Base-by-base conservation (phyloP, 1,140 invertebrate genomes). In the Drosophila insularis region DNA sequence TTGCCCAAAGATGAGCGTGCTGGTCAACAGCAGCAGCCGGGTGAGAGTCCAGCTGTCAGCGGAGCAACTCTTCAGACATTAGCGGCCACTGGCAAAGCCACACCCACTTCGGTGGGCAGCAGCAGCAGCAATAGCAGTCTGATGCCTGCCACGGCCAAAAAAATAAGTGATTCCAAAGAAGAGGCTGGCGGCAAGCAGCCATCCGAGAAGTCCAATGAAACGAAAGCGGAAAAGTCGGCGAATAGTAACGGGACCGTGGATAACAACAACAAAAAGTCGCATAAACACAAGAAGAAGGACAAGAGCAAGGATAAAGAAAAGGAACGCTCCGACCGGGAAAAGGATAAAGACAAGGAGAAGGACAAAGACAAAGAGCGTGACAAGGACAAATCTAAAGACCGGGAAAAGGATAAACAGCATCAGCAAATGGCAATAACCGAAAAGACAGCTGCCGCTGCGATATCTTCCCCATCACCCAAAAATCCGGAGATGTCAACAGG, bases 231-330 rank as follows among this genome's bases (percentile, higher is more conserved):
- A 2, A 86, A 85, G 53, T 13, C 60, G 5, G 69, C 70, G 4
- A 84, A 92, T 92, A 77, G 67, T 54, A 89, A 93, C 56, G 92
- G 92, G 75, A 92, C 93, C 72, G 19, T 61, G 39, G 79, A 79
- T 2, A 62, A 61, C 40, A 21, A 74, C 11, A 58, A 60, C 35
- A 94, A 93, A 86, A 93, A 94, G 63, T 92, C 93, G 63, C 93
- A 94, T 74, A 94, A 94, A 74, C 94, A 94, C 79, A 93, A 94
- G 71, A 94, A 94, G 77, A 93, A 93, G 84, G 94, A 94, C 7
- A 94, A 94, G 74, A 89, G 91, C 53, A 92, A 91, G 70, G 90
- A 94, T 65, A 89, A 92, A 74, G 85, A 90, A 5, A 90, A 84
- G n/a, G 84, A 91, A 63, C 93, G 90, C 58, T 84, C 68, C 91